phyloP scores from a whole-genome alignment of 1,140 invertebrate species.

The Thaumetopoea pityocampa region DNA sequence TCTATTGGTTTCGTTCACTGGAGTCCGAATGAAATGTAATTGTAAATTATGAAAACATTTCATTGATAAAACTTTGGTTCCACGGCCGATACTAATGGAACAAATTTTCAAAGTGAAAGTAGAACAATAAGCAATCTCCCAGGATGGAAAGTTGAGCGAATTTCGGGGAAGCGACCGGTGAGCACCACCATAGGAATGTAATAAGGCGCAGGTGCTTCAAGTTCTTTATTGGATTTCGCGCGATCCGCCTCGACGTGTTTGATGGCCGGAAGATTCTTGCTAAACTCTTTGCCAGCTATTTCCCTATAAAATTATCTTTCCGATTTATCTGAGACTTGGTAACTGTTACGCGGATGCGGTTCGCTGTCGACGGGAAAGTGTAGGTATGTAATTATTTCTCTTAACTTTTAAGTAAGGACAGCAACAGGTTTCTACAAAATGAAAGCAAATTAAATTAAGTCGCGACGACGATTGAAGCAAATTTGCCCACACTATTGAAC shows the following conservation, averaged over 20 bases:
- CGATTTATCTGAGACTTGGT: constrained; percentile 4
- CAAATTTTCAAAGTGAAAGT: constrained; percentile 62
- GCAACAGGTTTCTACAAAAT: too few species aligned
- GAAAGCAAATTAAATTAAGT: too few species aligned
- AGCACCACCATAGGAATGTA: constrained; percentile 68
- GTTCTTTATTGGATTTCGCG: constrained; percentile 73
- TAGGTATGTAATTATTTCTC: constrained; percentile 5
- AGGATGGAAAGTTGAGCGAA: constrained; percentile 55
- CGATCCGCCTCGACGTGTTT: constrained; percentile 63
- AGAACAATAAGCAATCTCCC: constrained; percentile 55
- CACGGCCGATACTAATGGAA: constrained; percentile 56
- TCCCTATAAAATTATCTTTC: constrained; percentile 28
- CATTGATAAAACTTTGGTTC: constrained; percentile 35
- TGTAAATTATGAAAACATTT: constrained; percentile 42
- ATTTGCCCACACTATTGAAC: too few species aligned
- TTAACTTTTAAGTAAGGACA: constrained; percentile 10
- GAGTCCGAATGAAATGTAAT: constrained; percentile 22
- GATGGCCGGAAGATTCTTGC: constrained; percentile 67
- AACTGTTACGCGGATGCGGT: constrained; percentile 8
- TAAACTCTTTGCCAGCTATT: constrained; percentile 60
- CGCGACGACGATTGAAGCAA: too few species aligned
- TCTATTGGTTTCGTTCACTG: constrained; percentile 6
- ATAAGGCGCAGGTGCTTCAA: constrained; percentile 69
- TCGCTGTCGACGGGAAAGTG: constrained; percentile 4
- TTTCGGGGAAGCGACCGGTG: constrained; percentile 40